Conservation (phyloP, 2,797 vertebrate genomes). For the Champsocephalus gunnari region DNA sequence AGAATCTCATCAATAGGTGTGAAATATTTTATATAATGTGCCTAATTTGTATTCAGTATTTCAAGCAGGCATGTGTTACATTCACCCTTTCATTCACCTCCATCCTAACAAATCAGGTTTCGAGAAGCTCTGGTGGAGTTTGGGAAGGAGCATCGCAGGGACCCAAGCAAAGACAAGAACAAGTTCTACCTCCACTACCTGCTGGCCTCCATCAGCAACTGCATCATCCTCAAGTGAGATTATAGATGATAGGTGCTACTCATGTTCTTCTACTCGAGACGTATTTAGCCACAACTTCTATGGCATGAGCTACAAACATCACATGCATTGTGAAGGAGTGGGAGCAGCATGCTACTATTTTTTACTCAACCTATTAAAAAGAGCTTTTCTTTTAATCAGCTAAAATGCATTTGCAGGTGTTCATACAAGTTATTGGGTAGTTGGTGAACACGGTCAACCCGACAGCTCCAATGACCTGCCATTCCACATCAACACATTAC, state of each 20-base stretch:
- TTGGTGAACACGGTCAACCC: neutral
- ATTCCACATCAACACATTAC: neutral
- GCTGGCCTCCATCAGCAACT: slow-evolving; percentile 93
- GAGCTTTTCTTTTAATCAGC: neutral
- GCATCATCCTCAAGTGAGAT: slow-evolving; percentile 92
- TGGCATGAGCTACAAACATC: neutral
- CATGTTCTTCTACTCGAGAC: neutral
- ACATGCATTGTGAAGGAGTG: neutral
- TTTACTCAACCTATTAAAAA: neutral
- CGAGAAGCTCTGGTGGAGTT: slow-evolving; percentile 89
- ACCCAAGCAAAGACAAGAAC: slow-evolving; percentile 74
- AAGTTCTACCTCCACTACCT: slow-evolving; percentile 92
- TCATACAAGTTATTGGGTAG: no score
- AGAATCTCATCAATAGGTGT: slow-evolving; percentile 91
- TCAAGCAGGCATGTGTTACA: no score
- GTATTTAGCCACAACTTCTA: neutral
- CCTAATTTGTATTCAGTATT: neutral
- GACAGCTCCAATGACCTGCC: neutral
- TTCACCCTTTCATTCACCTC: neutral
- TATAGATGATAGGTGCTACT: neutral
- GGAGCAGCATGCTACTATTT: neutral
- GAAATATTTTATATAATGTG: neutral
- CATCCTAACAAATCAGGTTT: slow-evolving; percentile 80
- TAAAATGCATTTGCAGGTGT: neutral
- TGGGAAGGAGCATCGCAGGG: slow-evolving; percentile 87